phyloP scores from a whole-genome alignment of 2,797 vertebrate genomes.

The Leucoraja ocellata region DNA sequence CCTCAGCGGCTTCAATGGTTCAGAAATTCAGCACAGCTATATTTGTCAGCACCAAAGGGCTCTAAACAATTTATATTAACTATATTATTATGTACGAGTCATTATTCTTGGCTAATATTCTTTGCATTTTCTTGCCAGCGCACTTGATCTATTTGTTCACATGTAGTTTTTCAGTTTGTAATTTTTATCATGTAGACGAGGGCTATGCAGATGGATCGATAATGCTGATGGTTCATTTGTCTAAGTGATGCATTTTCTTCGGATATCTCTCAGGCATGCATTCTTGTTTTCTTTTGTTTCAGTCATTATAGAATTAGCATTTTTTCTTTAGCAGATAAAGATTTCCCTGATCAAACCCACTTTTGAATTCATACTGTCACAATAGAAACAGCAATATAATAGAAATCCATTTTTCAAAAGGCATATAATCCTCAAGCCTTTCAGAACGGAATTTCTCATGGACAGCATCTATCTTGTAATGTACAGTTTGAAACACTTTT shows the following conservation, averaged over 20 bases:
- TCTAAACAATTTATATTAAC: slow-evolving; percentile 86
- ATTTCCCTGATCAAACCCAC: slow-evolving; percentile 29
- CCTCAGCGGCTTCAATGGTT: slow-evolving; percentile 74
- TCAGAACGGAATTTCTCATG: background rate
- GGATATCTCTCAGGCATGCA: slow-evolving; percentile 40
- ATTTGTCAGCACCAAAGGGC: slow-evolving; percentile 81
- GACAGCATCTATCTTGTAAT: background rate
- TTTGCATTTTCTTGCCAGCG: slow-evolving; percentile 36
- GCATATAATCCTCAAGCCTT: background rate
- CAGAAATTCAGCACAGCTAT: slow-evolving; percentile 73
- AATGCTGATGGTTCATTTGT: slow-evolving; percentile 42
- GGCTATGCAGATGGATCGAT: slow-evolving; percentile 37
- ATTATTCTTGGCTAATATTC: slow-evolving; percentile 39
- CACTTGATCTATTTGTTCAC: slow-evolving; percentile 39
- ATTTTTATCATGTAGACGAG: background rate
- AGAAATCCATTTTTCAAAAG: slow-evolving; percentile 27
- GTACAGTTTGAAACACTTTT: background rate
- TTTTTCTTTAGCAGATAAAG: slow-evolving; percentile 32
- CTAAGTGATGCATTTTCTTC: slow-evolving; percentile 39
- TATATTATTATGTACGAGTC: slow-evolving; percentile 65
- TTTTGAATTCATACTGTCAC: slow-evolving; percentile 35
- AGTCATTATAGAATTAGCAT: slow-evolving; percentile 41
- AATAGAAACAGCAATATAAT: slow-evolving; percentile 13
- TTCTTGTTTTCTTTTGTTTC: slow-evolving; percentile 41
- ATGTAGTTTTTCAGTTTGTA: slow-evolving; percentile 39